Conservation (phyloP, 2,797 vertebrate genomes). For the Lithobates pipiens region DNA sequence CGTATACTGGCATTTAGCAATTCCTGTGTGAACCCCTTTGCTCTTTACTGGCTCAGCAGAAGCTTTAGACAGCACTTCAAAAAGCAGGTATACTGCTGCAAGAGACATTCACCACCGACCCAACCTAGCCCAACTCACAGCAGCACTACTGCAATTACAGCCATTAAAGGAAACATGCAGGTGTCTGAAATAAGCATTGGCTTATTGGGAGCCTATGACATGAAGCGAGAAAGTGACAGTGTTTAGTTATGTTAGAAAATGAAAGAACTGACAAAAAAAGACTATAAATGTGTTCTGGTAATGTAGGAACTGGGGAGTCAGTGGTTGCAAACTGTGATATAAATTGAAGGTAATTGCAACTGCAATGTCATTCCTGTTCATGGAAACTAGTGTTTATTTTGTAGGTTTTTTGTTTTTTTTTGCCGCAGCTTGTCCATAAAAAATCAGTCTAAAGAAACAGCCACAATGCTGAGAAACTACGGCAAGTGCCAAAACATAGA, state of each 20-base stretch:
- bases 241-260: constrained; percentile 65
- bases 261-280: not conserved
- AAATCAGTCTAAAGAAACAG: too few species aligned
- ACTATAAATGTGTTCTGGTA: too few species aligned
- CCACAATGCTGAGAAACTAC: too few species aligned
- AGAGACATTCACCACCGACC: constrained; percentile 50
- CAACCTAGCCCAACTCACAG: constrained; percentile 65
- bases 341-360: too few species aligned
- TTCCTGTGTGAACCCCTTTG: constrained; percentile 81
- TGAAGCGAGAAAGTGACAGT: constrained; percentile 75
- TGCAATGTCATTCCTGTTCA: too few species aligned
- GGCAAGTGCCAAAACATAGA: too few species aligned
- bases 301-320: too few species aligned
- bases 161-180: constrained; percentile 64
- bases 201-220: constrained; percentile 69
- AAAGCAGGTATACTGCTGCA: constrained; percentile 77
- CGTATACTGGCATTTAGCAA: constrained; percentile 80
- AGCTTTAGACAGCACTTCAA: constrained; percentile 81
- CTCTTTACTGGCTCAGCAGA: constrained; percentile 82
- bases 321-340: too few species aligned
- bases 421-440: too few species aligned
- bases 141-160: constrained; percentile 69
- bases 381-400: too few species aligned
- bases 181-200: constrained; percentile 79
- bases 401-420: too few species aligned